A percentile compares a stretch with the other conserved stretches of the same genome.
These are phyloP conservation scores for Lycocorax pyrrhopterus DNA, from an alignment of 2,113 vertebrate species.

Conservation along the genomic window DNA sequence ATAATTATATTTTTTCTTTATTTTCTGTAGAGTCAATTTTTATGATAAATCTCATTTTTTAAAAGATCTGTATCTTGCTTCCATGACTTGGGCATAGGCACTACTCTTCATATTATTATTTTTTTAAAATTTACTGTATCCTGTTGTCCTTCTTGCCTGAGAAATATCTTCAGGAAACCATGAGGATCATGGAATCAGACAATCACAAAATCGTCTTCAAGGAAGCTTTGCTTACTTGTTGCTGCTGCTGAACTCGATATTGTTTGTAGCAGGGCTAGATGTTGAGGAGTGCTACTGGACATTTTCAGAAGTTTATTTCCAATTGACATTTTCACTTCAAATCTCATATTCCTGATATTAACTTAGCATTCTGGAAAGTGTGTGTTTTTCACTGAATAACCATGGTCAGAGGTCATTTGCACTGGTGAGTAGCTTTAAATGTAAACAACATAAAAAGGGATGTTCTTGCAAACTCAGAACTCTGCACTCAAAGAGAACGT, in stretches of 20 bases:
- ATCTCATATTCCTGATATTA: neutral
- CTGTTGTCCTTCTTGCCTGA: neutral
- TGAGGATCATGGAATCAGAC: neutral
- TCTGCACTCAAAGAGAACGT: neutral
- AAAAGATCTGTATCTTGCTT: neutral
- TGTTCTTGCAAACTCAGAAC: neutral
- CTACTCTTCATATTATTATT: neutral
- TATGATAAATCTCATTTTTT: neutral
- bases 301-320: neutral
- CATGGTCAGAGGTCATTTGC: neutral
- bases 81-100: neutral
- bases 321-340: neutral
- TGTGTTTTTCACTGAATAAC: neutral
- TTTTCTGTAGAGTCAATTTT: neutral
- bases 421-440: neutral
- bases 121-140: neutral
- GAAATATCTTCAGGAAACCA: neutral
- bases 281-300: neutral
- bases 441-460: neutral
- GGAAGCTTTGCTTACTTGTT: neutral
- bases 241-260: neutral
- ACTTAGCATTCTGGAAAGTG: constrained; percentile 9
- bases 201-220: neutral
- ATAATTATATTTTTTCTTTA: neutral
- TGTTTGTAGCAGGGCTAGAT: neutral